Evolutionary conservation across 1,140 invertebrate genomes (phyloP).

Genomic region (Danaus plexippus): DNA sequence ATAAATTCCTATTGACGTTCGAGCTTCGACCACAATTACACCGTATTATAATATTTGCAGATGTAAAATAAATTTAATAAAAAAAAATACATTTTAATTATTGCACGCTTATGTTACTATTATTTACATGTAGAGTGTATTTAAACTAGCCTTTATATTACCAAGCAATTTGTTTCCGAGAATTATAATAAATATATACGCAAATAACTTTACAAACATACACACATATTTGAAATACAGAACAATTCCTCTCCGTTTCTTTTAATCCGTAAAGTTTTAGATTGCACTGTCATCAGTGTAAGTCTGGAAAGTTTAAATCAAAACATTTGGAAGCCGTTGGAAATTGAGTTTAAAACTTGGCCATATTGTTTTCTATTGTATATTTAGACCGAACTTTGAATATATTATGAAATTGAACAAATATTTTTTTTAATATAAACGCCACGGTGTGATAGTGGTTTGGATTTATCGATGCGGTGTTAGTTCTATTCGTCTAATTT

Average conservation of each 20-base stretch:
- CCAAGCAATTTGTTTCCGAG: background rate
- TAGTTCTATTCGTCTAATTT: conserved; percentile 23
- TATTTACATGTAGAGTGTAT: too few species aligned
- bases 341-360: too few species aligned
- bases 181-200: background rate
- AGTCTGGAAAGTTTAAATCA: too few species aligned
- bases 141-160: background rate
- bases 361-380: too few species aligned
- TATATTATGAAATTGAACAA: too few species aligned
- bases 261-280: background rate
- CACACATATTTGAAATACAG: background rate
- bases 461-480: conserved; percentile 15
- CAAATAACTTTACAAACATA: background rate
- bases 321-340: too few species aligned
- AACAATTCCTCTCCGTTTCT: background rate
- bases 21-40: conserved; percentile 16
- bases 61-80: background rate
- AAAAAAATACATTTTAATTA: background rate
- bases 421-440: background rate
- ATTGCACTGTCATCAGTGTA: too few species aligned
- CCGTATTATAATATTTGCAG: conserved; percentile 15
- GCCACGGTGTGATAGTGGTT: conserved; percentile 20
- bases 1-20: conserved; percentile 26
- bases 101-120: too few species aligned
- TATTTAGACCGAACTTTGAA: background rate